Evolutionary conservation across 1,140 invertebrate genomes (phyloP).

Genomic region (Ceratosolen solmsi): DNA sequence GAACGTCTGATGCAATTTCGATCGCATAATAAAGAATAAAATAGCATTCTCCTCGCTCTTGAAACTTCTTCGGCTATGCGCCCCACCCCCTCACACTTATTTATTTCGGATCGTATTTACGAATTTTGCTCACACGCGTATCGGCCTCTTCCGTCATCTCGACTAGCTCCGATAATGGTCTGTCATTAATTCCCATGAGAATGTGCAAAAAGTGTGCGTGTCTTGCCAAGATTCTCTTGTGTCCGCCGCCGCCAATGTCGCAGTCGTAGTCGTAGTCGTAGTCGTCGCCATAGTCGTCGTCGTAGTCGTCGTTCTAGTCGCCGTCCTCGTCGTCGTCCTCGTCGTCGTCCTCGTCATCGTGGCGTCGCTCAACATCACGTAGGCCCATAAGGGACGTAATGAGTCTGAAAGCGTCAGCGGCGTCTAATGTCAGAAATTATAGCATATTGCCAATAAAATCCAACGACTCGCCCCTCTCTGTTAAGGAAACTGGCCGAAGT

Average conservation of each 20-base stretch:
- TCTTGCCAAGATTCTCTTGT: not conserved
- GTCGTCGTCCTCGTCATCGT: conserved; percentile 52
- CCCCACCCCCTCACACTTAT: not conserved
- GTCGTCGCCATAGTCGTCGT: too few species aligned
- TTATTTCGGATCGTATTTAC: conserved; percentile 27
- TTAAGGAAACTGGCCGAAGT: conserved; percentile 21
- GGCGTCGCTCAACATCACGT: conserved; percentile 64
- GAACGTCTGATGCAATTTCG: too few species aligned
- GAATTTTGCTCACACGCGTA: not conserved
- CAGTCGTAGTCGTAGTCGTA: too few species aligned
- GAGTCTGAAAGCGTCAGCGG: conserved; percentile 73
- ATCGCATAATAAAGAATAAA: conserved; percentile 15
- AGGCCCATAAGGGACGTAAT: conserved; percentile 67
- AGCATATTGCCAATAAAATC: conserved; percentile 75
- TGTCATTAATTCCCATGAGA: conserved; percentile 72
- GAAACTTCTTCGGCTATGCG: not conserved
- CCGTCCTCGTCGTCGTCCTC: conserved; percentile 16
- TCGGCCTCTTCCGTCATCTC: not conserved
- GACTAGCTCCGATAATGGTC: conserved; percentile 58
- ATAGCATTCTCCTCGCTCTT: not conserved
- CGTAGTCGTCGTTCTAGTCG: too few species aligned
- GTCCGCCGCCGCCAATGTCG: too few species aligned
- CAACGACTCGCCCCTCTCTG: conserved; percentile 53
- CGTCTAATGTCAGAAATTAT: conserved; percentile 74
- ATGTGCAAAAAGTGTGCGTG: conserved; percentile 63